Base-by-base conservation (phyloP, 2,888 invertebrate genomes). In the Mellilla xanthometata region DNA sequence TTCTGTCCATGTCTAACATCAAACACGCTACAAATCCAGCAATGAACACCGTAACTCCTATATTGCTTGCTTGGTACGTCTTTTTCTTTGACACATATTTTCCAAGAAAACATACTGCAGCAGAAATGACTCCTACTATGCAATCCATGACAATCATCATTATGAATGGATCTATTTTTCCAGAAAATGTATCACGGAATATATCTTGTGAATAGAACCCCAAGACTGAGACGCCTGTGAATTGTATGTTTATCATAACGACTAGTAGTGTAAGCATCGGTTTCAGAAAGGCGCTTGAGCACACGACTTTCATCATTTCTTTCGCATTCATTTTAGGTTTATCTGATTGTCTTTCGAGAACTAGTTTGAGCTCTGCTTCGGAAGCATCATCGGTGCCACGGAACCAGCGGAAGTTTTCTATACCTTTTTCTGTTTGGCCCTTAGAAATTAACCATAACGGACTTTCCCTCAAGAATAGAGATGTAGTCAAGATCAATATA, bases 401-500 rank as follows among this genome's bases (percentile, higher is more conserved):
- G 24, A 65, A 68, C 68, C 67, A 67, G 44, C 55, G 54, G 9
- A 68, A 72, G 3, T 47, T 27, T 28, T 58, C 50, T 0, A 56
- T 46, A 0, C 69, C 72, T 56, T 69, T 60, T 1, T 61, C 60
- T 1, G 52, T 44, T 35, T 52, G 60, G 2, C 68, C 67, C 42
- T 65, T 68, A 2, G 61, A 49, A 34, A 73, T 65, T 9, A 68
- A 51, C 73, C 72, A 73, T 2, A 68, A 22, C 0, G 71, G 72
- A 15, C 68, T 70, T 40, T 72, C 73, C 54, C 62, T 63, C 12
- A 72, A 35, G 13, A 48, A 51, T 8, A 41, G 12, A 9, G 43
- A 39, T 2, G 29, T 6, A 2, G 46, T 15, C 7, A 6, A 13
- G 4, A 35, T 24, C 8, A 46, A 3, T 11, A 41, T 3, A 15